Evolutionary conservation across 2,888 invertebrate genomes (phyloP).

Genomic region (Xestia c-nigrum): DNA sequence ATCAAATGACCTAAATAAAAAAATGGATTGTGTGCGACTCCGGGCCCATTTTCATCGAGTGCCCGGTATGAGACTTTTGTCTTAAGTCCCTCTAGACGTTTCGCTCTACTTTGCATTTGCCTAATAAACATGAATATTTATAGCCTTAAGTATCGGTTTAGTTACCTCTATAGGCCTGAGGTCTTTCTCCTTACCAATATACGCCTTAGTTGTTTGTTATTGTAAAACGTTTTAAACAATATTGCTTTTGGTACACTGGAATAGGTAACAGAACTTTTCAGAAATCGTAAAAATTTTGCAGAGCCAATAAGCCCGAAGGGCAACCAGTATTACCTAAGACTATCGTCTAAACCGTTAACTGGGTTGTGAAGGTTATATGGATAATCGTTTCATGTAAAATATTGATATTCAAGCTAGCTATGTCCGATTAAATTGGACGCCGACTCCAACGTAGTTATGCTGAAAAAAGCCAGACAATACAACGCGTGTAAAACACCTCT

Average conservation of each 20-base stretch:
- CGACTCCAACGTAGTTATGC: not conserved
- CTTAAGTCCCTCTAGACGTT: constrained; percentile 16
- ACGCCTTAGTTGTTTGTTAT: constrained; percentile 7
- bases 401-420: too few species aligned
- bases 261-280: not conserved
- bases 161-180: constrained; percentile 26
- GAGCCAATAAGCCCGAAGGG: not conserved
- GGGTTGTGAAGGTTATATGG: not conserved
- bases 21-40: not conserved
- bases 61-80: constrained; percentile 11
- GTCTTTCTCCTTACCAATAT: constrained; percentile 13
- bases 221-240: not conserved
- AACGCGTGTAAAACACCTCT: too few species aligned
- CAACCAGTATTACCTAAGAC: not conserved
- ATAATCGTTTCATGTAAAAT: not conserved
- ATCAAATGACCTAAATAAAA: constrained; percentile 21
- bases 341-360: not conserved
- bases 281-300: not conserved
- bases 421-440: not conserved
- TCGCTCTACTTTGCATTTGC: constrained; percentile 32
- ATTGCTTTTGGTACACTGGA: not conserved
- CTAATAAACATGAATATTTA: constrained; percentile 51
- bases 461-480: not conserved
- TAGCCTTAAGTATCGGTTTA: constrained; percentile 11
- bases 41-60: constrained; percentile 15